Percentiles rank a stretch among this genome's conserved stretches.
Evolutionary conservation across 2,113 vertebrate species (phyloP).

Genomic region (Ptilorrhoa leucosticta): DNA sequence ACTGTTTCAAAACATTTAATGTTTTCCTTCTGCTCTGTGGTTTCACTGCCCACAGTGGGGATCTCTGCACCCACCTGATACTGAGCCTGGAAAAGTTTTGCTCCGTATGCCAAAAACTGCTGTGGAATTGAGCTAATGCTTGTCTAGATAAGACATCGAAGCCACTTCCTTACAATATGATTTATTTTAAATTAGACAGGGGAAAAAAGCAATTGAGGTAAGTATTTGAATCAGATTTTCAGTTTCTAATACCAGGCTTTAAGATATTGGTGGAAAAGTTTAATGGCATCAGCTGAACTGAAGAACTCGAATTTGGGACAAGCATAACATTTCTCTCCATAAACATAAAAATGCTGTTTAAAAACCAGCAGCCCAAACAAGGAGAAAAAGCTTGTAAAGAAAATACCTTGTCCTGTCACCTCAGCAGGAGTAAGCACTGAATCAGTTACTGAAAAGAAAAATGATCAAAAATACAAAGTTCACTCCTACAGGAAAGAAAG

Average conservation of each 20-base stretch:
- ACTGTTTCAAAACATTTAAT: constrained; percentile 22
- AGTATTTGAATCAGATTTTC: background rate
- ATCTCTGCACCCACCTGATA: constrained; percentile 13
- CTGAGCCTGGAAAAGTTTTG: background rate
- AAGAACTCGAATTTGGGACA: background rate
- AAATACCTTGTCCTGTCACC: background rate
- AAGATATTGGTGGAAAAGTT: background rate
- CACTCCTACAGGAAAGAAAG: background rate
- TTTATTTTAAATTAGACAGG: background rate
- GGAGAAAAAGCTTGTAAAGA: background rate
- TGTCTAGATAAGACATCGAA: background rate
- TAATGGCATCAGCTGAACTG: background rate
- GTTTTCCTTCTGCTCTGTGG: constrained; percentile 39
- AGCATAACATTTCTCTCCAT: background rate
- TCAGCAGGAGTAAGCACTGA: background rate
- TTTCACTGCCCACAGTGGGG: background rate
- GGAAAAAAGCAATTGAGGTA: background rate
- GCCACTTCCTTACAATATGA: background rate
- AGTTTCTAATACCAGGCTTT: background rate
- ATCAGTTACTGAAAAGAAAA: background rate
- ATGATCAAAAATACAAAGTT: rapidly evolving
- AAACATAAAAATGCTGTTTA: background rate
- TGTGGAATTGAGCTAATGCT: background rate
- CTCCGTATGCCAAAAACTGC: background rate
- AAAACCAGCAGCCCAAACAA: background rate